Base-by-base conservation (phyloP, 92 coral and sea anemone species). In the Montipora capitata region DNA sequence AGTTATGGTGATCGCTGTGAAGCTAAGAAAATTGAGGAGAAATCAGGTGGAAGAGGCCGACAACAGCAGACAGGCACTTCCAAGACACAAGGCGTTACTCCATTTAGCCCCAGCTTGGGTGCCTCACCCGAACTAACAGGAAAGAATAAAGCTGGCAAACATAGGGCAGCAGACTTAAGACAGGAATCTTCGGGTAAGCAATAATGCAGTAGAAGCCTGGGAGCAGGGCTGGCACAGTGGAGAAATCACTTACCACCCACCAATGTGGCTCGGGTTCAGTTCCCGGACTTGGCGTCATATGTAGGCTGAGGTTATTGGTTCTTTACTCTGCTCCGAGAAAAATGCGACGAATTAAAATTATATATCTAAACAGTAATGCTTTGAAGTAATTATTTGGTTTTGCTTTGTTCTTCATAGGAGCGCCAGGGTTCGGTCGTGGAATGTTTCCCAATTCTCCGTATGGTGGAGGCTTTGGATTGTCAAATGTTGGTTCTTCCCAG, bases 1-100 rank as follows among this genome's bases (percentile, higher is more conserved):
- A 85, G 96, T 11, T 88, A 94, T 58, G 99, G 99, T 43, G 93
- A 85, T 57, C 88, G 99, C 66, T 77, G 90, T 69, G 98, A 96
- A 45, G 91, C 88, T 7, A 88, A 82, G 18, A 96, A 96, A 87
- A 86, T 92, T 54, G 96, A 96, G 27, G 80, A 52, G 13, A 84
- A 27, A 49, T 51, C 67, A 13, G 62, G 40, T 20, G 58, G 70
- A 3, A 72, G 12, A 72, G 10, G 71, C 16, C 87, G 39, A 10
- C 85, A 80, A 10, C 85, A 80, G 48, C 70, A 15, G 43, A n/a
- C 72, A 43, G 56, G 80, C 63, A 61, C 76, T 82, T 44, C 76
- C 14, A 44, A 40, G 14, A 5, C 61, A 48, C 61, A 40, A 35
- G 20, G 8, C 62, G 45, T 38, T 41, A 44, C 56, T 70, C 82